Base-by-base conservation (phyloP, 64 coral and sea anemone genomes). In the Porites australiensis region DNA sequence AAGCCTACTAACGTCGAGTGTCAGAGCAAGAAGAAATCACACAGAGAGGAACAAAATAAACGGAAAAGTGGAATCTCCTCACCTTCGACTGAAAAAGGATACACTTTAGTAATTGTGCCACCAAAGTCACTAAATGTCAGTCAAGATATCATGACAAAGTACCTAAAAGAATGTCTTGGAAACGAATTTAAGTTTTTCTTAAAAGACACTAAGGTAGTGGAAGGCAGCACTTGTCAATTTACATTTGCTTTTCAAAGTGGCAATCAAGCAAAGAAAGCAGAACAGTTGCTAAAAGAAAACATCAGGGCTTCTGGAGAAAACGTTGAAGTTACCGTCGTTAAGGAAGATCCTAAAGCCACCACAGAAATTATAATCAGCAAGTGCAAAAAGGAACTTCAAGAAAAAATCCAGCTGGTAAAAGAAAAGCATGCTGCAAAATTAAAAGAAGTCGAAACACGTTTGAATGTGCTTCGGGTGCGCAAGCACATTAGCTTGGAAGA, bases 261-360 rank as follows among this genome's bases (percentile, higher is more conserved):
- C 5, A 74, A 94, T 2, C 86, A 94, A 74, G 92, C 64, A 52
- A 89, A 81, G 44, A 82, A 82, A 75, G 92, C 92, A 0, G 67
- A 74, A 20, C 69, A 57, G 44, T 51, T 73, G 4, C 44, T 94
- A 5, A 58, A 89, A 72, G 72, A 89, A 52, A 82, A 60, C 47
- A 88, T 74, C 16, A 75, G 18, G 37, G 44, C 46, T 9, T 11
- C 18, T 59, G 19, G 37, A 82, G 71, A 78, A 43, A 15, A 94
- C 50, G 82, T 94, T 64, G 10, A 60, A 50, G 46, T 94, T 71
- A 27, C 13, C 20, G 16, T 89, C 69, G 43, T 94, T 37, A 74
- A 62, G 53, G 80, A 66, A n/a, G n/a, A 27, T 14, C 44, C 49
- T 48, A 13, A 23, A 22, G 64, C 71, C 11, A 67, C 53, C 2